Base-by-base conservation (phyloP, 2,888 invertebrate genomes). In the Xestoiulus laeticollis region DNA sequence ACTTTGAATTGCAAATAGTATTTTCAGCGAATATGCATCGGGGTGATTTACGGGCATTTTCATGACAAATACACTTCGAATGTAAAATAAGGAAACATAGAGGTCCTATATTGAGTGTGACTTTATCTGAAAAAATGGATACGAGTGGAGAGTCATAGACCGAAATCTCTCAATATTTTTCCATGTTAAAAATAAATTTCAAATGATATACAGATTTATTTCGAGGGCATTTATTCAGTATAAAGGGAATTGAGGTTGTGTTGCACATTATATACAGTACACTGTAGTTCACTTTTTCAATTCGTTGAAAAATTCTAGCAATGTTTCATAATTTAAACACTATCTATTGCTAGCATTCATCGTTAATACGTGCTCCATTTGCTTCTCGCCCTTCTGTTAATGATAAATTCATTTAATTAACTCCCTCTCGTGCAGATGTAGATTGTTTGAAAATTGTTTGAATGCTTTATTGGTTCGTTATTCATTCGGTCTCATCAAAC, bases 41-140 rank as follows among this genome's bases (percentile, higher is more conserved):
- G 12, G 78, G 78, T 78, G 78, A 78, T 78, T 78, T 78, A 78
- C 78, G 30, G 78, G 30, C 78, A 78, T 78, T 78, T 78, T 78
- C 78, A 78, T 78, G 78, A 78, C 78, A 78, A 78, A 78, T 78
- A 78, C 78, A 78, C 78, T 78, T 78, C 30, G 78, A 78, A 78
- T 78, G 78, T 78, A 78, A 78, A 78, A 78, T 78, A 78, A 78
- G 78, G 78, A 78, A 78, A 78, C 78, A 78, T 78, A 30, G 78
- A 68, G 59, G 59, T 68, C 59, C n/a, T 68, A 68, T 68, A 68
- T 68, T 68, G 59, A 78, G 78, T 78, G 78, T 30, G 78, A 26
- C 30, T 78, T 78, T 78, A 78, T 78, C 78, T 30, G 14, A 78
- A 78, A 68, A 78, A 78, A 1, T 48, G 78, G 30, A 26, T 78